A percentile compares a stretch with the other conserved stretches of the same genome.
phyloP scores from a whole-genome alignment of 2,888 invertebrate species.

The Philopedon plagiatum region DNA sequence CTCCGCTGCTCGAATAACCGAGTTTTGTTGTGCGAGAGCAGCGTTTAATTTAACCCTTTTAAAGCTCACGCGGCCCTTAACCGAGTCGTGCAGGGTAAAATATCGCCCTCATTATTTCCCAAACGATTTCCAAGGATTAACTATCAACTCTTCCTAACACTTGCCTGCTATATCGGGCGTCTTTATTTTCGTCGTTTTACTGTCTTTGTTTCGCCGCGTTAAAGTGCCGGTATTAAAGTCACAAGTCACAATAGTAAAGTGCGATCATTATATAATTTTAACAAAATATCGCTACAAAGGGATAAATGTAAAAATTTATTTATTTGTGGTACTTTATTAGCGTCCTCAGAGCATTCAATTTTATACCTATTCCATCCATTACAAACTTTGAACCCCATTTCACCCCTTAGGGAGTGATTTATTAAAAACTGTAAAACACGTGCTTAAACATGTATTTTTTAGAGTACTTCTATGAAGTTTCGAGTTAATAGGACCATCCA shows the following conservation, averaged over 20 bases:
- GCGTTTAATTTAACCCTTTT: conserved; percentile 35
- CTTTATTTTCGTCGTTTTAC: conserved; percentile 47
- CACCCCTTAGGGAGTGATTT: too few relatives aligned
- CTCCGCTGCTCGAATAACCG: conserved; percentile 26
- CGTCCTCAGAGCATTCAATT: too few relatives aligned
- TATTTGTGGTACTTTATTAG: too few relatives aligned
- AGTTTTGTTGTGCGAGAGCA: conserved; percentile 21
- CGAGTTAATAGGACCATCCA: too few relatives aligned
- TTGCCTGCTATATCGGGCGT: conserved; percentile 51
- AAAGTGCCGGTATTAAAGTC: conserved; percentile 11
- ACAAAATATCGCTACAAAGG: too few relatives aligned
- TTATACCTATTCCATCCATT: too few relatives aligned
- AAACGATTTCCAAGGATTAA: conserved; percentile 62
- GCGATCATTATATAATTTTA: too few relatives aligned
- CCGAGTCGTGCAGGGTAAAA: conserved; percentile 55
- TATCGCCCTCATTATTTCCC: conserved; percentile 63
- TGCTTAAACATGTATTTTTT: too few relatives aligned
- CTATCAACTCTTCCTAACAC: conserved; percentile 61
- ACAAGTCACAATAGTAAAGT: not conserved
- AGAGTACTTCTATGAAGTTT: too few relatives aligned
- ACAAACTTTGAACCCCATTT: too few relatives aligned
- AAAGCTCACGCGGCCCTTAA: conserved; percentile 20
- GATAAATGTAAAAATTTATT: too few relatives aligned
- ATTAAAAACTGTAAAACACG: too few relatives aligned
- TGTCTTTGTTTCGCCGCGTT: conserved; percentile 14